A percentile compares a stretch with the other conserved stretches of the same genome.
These are phyloP conservation scores for Rhynchophorus ferrugineus DNA, from an alignment of 1,140 invertebrate species.

Conservation along the genomic window DNA sequence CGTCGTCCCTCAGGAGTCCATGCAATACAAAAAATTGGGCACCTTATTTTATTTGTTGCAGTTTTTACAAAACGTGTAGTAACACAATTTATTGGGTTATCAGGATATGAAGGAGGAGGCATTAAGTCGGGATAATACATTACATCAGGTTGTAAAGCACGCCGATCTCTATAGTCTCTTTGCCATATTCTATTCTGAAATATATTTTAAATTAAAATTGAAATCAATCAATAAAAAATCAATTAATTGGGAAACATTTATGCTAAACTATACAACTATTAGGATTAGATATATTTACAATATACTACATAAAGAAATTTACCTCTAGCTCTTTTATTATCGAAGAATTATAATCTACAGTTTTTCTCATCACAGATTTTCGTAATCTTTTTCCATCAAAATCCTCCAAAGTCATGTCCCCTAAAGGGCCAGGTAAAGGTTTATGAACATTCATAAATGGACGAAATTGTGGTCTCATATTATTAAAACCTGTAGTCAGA, in stretches of 20 bases:
- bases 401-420: conserved; percentile 67
- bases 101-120: conserved; percentile 80
- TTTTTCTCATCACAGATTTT: conserved; percentile 95
- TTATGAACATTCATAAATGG: conserved; percentile 49
- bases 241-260: too few species aligned
- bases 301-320: too few species aligned
- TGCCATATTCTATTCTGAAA: conserved; percentile 85
- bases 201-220: conserved; percentile 15
- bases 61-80: conserved; percentile 96
- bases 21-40: conserved; percentile 96
- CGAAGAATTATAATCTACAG: conserved; percentile 96
- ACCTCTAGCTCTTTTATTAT: conserved; percentile 85
- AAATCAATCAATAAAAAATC: not conserved
- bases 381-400: conserved; percentile 93
- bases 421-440: conserved; percentile 48
- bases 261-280: too few species aligned
- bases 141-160: conserved; percentile 83
- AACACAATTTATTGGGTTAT: conserved; percentile 95
- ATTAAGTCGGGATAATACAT: conserved; percentile 82
- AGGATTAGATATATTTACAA: too few species aligned
- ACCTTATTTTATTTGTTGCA: conserved; percentile 98
- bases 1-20: conserved; percentile 99
- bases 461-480: conserved; percentile 40
- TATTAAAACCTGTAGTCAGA: conserved; percentile 29
- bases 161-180: conserved; percentile 77